Conservation (phyloP, 2,888 invertebrate genomes). For the Andricus quercusramuli region DNA sequence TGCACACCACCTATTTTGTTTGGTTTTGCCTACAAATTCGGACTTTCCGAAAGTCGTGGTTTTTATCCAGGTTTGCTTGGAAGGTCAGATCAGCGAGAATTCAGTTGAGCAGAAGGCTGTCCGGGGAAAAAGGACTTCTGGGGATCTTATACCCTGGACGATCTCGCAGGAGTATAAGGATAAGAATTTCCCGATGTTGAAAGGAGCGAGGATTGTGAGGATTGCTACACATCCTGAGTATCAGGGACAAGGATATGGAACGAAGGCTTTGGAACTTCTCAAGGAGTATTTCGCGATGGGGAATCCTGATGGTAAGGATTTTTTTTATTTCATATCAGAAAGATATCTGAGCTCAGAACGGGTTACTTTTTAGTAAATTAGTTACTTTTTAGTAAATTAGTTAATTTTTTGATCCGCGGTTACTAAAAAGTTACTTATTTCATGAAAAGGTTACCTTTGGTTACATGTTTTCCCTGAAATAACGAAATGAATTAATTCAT, state of each 20-base stretch:
- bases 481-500: too few species aligned
- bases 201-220: slow-evolving; percentile 95
- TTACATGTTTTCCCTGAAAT: too few species aligned
- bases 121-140: slow-evolving; percentile 93
- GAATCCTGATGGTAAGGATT: slow-evolving; percentile 85
- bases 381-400: too few species aligned
- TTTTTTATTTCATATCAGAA: not conserved
- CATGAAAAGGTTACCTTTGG: too few species aligned
- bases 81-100: slow-evolving; percentile 86
- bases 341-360: too few species aligned
- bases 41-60: slow-evolving; percentile 95
- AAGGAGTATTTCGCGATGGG: slow-evolving; percentile 93
- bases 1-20: slow-evolving; percentile 97
- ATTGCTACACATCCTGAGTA: slow-evolving; percentile 99
- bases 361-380: too few species aligned
- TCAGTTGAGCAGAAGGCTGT: slow-evolving; percentile 89
- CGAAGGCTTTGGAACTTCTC: slow-evolving; percentile 90
- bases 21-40: slow-evolving; percentile 91
- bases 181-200: slow-evolving; percentile 92
- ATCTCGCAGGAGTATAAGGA: slow-evolving; percentile 98
- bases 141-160: slow-evolving; percentile 99
- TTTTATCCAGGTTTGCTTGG: slow-evolving; percentile 91
- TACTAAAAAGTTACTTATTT: too few species aligned
- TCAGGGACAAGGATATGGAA: slow-evolving; percentile 98
- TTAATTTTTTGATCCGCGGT: too few species aligned